Conservation (phyloP, 2,113 vertebrate genomes). For the Pseudois nayaur region DNA sequence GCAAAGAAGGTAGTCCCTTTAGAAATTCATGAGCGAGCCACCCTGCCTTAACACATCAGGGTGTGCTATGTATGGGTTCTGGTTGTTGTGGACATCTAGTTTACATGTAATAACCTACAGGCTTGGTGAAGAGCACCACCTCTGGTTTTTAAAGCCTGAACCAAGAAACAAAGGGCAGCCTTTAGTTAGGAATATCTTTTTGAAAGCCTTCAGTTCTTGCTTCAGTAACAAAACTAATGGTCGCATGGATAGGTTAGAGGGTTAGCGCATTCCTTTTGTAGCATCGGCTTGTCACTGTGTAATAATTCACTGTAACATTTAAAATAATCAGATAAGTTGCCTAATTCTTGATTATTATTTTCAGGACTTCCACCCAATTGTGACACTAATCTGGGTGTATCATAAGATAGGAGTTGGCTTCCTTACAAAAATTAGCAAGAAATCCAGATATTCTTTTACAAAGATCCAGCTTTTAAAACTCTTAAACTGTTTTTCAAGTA, state of each 20-base stretch:
- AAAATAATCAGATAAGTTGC: neutral
- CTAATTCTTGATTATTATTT: conserved; percentile 3
- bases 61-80: neutral
- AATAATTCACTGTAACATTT: neutral
- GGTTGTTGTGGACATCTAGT: neutral
- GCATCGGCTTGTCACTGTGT: neutral
- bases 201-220: neutral
- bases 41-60: neutral
- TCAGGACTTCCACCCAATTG: neutral
- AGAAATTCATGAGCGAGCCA: neutral
- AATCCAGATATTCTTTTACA: neutral
- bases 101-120: neutral
- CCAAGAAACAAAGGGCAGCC: neutral
- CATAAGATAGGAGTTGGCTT: neutral
- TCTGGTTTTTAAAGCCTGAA: neutral
- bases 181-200: neutral
- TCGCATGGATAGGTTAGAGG: neutral
- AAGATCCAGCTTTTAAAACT: neutral
- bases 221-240: neutral
- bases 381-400: neutral
- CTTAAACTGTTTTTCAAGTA: neutral
- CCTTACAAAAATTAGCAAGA: neutral
- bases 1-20: neutral
- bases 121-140: neutral
- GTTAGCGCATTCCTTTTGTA: neutral